phyloP scores from a whole-genome alignment of 2,797 vertebrate species.

The Pipistrellus pygmaeus region DNA sequence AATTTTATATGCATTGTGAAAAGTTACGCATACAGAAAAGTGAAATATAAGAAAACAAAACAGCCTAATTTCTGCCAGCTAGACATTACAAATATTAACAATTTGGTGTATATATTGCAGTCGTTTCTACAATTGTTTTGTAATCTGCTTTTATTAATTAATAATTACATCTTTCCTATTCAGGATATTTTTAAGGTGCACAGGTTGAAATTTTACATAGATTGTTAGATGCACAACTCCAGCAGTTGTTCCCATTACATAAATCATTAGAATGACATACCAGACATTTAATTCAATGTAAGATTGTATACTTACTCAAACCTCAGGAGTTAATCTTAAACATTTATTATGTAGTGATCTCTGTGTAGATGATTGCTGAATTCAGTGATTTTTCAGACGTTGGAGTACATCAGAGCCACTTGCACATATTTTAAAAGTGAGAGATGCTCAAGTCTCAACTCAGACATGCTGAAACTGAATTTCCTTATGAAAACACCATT shows the following conservation, averaged over 20 bases:
- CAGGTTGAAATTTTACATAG: not conserved
- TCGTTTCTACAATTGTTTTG: not conserved
- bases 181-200: not conserved
- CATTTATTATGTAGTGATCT: not conserved
- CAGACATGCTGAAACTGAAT: not conserved
- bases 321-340: not conserved
- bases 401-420: not conserved
- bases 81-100: not conserved
- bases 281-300: slow-evolving; percentile 20
- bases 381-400: slow-evolving; percentile 37
- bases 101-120: not conserved
- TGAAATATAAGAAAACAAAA: slow-evolving; percentile 14
- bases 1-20: not conserved
- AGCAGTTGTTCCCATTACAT: not conserved
- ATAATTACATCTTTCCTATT: not conserved
- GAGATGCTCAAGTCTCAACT: not conserved
- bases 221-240: not conserved
- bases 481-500: not conserved
- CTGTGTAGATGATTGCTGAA: not conserved
- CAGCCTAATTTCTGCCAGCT: not conserved
- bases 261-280: slow-evolving; percentile 3
- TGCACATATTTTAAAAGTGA: slow-evolving; percentile 11
- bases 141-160: not conserved
- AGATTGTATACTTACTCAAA: not conserved
- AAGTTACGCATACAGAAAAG: not conserved